Evolutionary conservation across 2,888 invertebrate genomes (phyloP).

Genomic region (Chydorus sphaericus): DNA sequence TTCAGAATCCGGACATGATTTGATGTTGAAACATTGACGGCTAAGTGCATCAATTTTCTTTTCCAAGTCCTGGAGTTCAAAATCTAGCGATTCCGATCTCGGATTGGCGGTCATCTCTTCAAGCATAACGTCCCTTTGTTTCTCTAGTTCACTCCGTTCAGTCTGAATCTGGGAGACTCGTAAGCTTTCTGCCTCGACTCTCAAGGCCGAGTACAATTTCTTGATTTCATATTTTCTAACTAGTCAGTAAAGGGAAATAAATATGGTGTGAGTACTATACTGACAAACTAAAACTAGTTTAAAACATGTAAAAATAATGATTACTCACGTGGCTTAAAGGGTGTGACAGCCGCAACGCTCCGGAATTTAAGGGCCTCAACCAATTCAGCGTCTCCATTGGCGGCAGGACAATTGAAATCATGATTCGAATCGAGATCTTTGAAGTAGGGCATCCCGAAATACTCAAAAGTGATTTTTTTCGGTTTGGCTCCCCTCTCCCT

Average conservation of each 20-base stretch:
- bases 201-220: neutral
- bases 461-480: neutral
- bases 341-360: neutral
- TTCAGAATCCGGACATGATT: neutral
- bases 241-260: neutral
- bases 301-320: too few relatives aligned
- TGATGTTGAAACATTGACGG: neutral
- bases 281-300: neutral
- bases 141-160: neutral
- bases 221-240: neutral
- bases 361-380: neutral
- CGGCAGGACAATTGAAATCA: neutral
- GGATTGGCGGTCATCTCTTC: neutral
- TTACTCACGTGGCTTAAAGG: neutral
- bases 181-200: neutral
- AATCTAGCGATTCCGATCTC: neutral
- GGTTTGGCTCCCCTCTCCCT: too few relatives aligned
- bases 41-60: neutral
- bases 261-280: neutral
- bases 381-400: neutral
- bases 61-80: neutral
- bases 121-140: neutral
- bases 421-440: neutral
- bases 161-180: too few relatives aligned
- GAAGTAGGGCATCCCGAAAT: neutral